Evolutionary conservation across 2,888 invertebrate species (phyloP), one percentile per base, ranked within the genome.

Genomic region (Myathropa florea): DNA sequence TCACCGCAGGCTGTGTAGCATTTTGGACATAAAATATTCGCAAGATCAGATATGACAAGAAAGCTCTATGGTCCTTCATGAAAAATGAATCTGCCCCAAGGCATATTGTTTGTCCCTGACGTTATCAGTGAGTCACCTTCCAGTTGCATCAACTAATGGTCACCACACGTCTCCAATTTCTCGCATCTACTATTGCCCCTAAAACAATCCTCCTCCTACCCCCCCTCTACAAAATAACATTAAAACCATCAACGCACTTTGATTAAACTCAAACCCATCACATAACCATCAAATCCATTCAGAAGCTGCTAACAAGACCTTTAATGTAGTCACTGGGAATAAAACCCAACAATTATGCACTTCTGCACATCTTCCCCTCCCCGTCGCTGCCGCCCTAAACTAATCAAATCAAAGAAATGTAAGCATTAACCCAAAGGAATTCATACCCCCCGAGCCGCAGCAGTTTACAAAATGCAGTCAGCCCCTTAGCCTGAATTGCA

Each of bases 351-450:
- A 55, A 65, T 65, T 39, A 65, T 36, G 61, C 53, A 72, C 23
- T 55, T 63, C 46, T 24, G 21, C 12, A 3, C 57, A 9, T 21
- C 36, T 23, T 28, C n/a, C n/a, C 33, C 4, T 2, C 21, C 4
- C 33, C n/a, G 9, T 4, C n/a, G n/a, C 10, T n/a, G 36, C 28
- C 57, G 39, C 46, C 7, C 7, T 18, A 46, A 46, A 33, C 65
- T 68, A 64, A 64, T 64, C 78, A 78, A 78, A 78, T 78, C 70
- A 26, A 55, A 78, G 30, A 78, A 64, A 63, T 57, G 70, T 71
- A 70, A 57, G 55, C 78, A 78, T 59, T 64, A 78, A 57, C 61
- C 46, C 53, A 10, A n/a, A 24, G 70, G 77, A 78, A 70, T 68
- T 63, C 33, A 30, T 53, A 61, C 53, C 21, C 59, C 9, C n/a